phyloP scores from a whole-genome alignment of 2,113 vertebrate species.

The Dendrocopos noguchii region DNA sequence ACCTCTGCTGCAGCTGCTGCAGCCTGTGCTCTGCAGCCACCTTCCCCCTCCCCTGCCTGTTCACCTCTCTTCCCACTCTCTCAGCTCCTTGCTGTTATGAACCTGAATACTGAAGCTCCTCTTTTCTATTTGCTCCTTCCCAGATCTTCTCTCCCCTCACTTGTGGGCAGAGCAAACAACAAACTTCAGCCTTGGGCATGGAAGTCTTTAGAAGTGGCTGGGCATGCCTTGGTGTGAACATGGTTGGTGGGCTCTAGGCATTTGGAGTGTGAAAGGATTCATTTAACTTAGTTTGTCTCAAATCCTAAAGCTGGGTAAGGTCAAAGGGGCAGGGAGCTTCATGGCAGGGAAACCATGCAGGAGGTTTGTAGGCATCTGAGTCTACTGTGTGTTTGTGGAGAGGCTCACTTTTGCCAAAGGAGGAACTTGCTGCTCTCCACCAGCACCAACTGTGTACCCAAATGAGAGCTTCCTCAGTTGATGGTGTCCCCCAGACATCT shows the following conservation, averaged over 20 bases:
- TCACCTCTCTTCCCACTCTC: too few species aligned
- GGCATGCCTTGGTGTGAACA: neutral
- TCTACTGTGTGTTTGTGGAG: rapidly evolving
- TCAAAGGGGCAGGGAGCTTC: neutral
- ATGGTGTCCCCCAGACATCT: too few species aligned
- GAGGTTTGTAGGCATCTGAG: rapidly evolving
- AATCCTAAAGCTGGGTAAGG: neutral
- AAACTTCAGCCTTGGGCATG: neutral
- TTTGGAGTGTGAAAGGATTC: constrained; percentile 22
- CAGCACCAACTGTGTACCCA: rapidly evolving
- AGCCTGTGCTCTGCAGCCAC: too few species aligned
- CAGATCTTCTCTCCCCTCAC: neutral
- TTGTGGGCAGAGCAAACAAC: neutral
- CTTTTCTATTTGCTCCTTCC: too few species aligned
- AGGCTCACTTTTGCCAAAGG: neutral
- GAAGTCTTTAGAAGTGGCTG: neutral
- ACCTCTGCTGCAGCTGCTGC: too few species aligned
- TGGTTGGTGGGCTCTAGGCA: rapidly evolving
- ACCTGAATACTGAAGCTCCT: too few species aligned
- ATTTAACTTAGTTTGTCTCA: constrained; percentile 9
- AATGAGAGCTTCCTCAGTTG: neutral
- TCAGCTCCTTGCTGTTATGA: too few species aligned
- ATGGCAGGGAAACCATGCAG: neutral
- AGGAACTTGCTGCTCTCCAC: neutral
- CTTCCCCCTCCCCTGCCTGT: too few species aligned